Evolutionary conservation across 2,797 vertebrate genomes (phyloP).

Genomic region (Pipistrellus kuhlii): DNA sequence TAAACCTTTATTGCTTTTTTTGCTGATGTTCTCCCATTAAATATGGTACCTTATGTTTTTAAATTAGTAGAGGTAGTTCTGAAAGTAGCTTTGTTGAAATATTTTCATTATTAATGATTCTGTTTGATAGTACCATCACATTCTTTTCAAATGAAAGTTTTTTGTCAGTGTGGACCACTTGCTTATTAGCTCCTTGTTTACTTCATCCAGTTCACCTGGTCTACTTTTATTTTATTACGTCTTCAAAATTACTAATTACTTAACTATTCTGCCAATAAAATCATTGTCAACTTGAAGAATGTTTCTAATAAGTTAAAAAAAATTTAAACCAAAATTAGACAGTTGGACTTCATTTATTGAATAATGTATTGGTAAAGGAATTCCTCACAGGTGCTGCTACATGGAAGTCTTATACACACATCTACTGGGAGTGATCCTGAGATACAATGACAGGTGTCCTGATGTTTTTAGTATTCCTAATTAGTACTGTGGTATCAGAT

Average conservation of each 20-base stretch:
- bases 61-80: not conserved
- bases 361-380: not conserved
- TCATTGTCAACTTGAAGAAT: conserved; percentile 30
- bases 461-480: not conserved
- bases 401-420: not conserved
- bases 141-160: conserved; percentile 42
- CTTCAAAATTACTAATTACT: conserved; percentile 50
- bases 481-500: not conserved
- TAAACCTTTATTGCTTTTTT: not conserved
- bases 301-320: conserved; percentile 28
- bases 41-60: not conserved
- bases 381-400: not conserved
- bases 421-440: not conserved
- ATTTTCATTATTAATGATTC: conserved; percentile 32
- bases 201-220: conserved; percentile 20
- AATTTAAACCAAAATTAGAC: not conserved
- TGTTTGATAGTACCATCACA: conserved; percentile 42
- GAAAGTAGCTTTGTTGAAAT: conserved; percentile 15
- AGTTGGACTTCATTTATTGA: not conserved
- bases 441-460: not conserved
- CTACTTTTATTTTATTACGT: conserved; percentile 17
- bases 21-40: not conserved
- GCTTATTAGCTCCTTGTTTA: conserved; percentile 57
- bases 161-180: conserved; percentile 33
- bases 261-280: conserved; percentile 41